phyloP scores from a whole-genome alignment of 2,113 vertebrate genomes.

The Pseudorhombus dupliciocellatus region DNA sequence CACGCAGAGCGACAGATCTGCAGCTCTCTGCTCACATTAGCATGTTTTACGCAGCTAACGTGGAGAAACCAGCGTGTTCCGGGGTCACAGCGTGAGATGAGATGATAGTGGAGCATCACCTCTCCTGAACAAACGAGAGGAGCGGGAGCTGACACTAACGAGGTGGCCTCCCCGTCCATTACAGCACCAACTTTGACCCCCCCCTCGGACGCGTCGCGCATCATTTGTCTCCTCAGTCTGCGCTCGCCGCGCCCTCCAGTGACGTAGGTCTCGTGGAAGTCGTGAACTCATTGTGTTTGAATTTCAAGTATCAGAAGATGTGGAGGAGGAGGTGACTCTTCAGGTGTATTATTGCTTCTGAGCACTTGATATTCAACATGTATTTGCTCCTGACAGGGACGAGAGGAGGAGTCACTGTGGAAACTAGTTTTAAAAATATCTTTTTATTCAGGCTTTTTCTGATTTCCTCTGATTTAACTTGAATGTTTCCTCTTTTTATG shows the following conservation, averaged over 20 bases:
- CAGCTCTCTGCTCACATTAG: background rate
- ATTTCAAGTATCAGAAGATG: background rate
- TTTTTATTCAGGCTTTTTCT: no score
- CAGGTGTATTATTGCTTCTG: background rate
- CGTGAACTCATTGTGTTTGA: background rate
- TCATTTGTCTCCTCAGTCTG: background rate
- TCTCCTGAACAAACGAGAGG: constrained; percentile 3
- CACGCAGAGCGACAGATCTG: constrained; percentile 26
- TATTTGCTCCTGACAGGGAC: no score
- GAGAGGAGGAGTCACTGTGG: no score
- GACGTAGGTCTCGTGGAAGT: constrained; percentile 1
- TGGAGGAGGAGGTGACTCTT: constrained; percentile 1
- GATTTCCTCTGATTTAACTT: no score
- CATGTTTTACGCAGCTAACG: background rate
- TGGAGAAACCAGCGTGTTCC: background rate
- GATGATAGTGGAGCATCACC: background rate
- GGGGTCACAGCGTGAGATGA: background rate
- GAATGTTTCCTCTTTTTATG: no score
- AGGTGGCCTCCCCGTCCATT: background rate
- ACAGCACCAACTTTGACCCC: no score
- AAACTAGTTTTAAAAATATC: no score
- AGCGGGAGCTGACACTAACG: constrained; percentile 7
- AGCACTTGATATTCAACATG: background rate
- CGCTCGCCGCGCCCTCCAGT: no score
- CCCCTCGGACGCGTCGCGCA: constrained; percentile 13